phyloP scores from a whole-genome alignment of 2,888 invertebrate genomes.

The Micropterix aruncella region DNA sequence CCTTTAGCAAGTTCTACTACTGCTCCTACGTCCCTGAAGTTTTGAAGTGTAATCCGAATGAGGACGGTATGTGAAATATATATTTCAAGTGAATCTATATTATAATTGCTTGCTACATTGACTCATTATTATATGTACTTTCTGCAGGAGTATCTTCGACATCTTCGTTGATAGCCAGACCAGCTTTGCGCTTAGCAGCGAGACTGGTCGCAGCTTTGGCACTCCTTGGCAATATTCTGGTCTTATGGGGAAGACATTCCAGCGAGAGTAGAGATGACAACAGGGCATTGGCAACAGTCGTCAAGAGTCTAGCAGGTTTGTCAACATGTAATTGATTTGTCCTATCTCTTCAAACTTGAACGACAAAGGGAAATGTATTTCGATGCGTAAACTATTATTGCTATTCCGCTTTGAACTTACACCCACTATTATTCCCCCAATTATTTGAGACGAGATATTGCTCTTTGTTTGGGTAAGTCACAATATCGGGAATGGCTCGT shows the following conservation, averaged over 20 bases:
- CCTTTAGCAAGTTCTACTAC: constrained; percentile 47
- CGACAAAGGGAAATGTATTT: too few relatives aligned
- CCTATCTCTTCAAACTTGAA: too few relatives aligned
- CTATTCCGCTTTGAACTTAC: too few relatives aligned
- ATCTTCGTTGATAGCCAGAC: constrained; percentile 40
- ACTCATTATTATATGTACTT: too few relatives aligned
- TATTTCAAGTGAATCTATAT: too few relatives aligned
- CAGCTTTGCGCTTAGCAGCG: constrained; percentile 39
- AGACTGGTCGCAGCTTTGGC: constrained; percentile 49
- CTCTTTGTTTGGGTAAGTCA: too few relatives aligned
- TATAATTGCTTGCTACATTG: too few relatives aligned
- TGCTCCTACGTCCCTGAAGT: constrained; percentile 45
- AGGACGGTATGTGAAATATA: constrained; percentile 33
- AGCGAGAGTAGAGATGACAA: constrained; percentile 40
- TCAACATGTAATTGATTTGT: too few relatives aligned
- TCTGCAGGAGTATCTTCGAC: constrained; percentile 43
- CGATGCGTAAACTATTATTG: too few relatives aligned
- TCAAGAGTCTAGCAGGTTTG: constrained; percentile 47
- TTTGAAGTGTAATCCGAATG: constrained; percentile 40
- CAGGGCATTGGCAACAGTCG: constrained; percentile 44
- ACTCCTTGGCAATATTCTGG: constrained; percentile 44
- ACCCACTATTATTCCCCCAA: too few relatives aligned
- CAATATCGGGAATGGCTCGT: too few relatives aligned
- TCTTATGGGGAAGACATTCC: constrained; percentile 44
- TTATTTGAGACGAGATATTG: too few relatives aligned